phyloP scores from a whole-genome alignment of 2,888 invertebrate species.

The Melanargia galathea region DNA sequence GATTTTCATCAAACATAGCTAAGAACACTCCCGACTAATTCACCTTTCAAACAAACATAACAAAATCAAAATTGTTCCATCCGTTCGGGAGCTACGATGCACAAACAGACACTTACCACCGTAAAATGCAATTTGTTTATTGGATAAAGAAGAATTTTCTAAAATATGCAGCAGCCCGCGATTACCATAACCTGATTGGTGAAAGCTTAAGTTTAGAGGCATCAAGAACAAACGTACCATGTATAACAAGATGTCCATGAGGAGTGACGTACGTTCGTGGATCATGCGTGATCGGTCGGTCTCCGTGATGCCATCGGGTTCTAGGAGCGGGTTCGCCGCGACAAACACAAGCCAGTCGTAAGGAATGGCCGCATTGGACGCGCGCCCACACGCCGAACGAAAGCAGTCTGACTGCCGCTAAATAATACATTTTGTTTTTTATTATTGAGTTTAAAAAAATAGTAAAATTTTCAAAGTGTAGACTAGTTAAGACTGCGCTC shows the following conservation, averaged over 20 bases:
- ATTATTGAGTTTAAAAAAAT: background rate
- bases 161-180: too few species aligned
- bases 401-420: constrained; percentile 91
- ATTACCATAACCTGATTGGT: too few species aligned
- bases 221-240: constrained; percentile 73
- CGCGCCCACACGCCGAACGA: constrained; percentile 90
- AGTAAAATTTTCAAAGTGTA: background rate
- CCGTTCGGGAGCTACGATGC: too few species aligned
- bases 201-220: too few species aligned
- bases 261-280: constrained; percentile 86
- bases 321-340: constrained; percentile 90
- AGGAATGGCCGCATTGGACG: constrained; percentile 86
- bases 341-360: constrained; percentile 87
- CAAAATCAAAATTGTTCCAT: too few species aligned
- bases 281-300: constrained; percentile 87
- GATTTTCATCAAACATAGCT: too few species aligned
- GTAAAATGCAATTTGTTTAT: too few species aligned
- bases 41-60: too few species aligned
- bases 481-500: too few species aligned
- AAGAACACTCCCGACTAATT: too few species aligned
- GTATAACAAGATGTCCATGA: constrained; percentile 87
- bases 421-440: background rate
- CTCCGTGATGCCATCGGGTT: constrained; percentile 88
- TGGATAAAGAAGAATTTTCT: too few species aligned
- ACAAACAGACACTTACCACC: too few species aligned